A percentile compares a stretch with the other conserved stretches of the same genome.
These are phyloP conservation scores for Sphinx pinastri DNA, from an alignment of 2,888 invertebrate species.

Conservation along the genomic window DNA sequence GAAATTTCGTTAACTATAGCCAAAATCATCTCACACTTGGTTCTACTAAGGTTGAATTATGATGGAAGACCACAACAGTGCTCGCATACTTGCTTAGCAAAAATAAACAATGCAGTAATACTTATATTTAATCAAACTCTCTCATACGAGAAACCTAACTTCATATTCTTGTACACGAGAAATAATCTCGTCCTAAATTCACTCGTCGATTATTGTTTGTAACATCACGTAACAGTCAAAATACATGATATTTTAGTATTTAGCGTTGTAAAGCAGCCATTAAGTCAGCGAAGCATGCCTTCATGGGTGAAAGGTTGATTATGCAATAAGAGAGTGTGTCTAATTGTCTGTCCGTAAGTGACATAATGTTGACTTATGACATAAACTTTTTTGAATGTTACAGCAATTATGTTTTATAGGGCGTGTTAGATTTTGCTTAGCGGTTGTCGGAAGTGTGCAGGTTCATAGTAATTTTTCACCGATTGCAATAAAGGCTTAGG, in stretches of 20 bases:
- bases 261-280: constrained; percentile 27
- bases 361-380: constrained; percentile 51
- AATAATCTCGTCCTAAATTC: neutral
- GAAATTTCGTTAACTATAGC: too few species aligned
- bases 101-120: too few species aligned
- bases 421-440: neutral
- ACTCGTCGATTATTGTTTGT: neutral
- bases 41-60: too few species aligned
- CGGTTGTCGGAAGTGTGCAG: too few species aligned
- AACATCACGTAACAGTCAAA: constrained; percentile 2
- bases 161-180: too few species aligned
- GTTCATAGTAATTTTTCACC: too few species aligned
- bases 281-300: constrained; percentile 36
- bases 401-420: neutral
- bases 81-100: too few species aligned
- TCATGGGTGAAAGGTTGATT: constrained; percentile 56
- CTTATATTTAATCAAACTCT: too few species aligned
- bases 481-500: too few species aligned
- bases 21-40: too few species aligned
- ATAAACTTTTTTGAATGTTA: constrained; percentile 33
- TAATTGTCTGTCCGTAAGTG: constrained; percentile 43
- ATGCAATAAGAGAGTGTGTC: constrained; percentile 44
- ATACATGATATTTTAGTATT: constrained; percentile 25
- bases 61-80: too few species aligned
- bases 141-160: too few species aligned